Conservation (phyloP, 1,140 invertebrate genomes). For the Phymorhynchus buccinoides region DNA sequence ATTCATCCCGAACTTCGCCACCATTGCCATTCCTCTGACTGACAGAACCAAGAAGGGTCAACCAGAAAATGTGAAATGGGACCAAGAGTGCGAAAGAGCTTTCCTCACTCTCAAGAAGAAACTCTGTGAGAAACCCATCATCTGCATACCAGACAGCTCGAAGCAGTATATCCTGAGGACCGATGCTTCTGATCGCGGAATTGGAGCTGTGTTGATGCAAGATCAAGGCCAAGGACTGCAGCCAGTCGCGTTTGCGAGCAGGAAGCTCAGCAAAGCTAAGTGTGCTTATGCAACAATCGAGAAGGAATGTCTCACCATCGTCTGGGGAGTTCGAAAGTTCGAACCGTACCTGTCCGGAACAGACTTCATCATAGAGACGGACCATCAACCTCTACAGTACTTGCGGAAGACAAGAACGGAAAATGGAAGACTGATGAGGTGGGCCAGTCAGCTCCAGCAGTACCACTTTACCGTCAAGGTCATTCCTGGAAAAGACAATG, state of each 20-base stretch:
- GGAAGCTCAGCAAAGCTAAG: neutral
- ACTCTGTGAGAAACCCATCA: neutral
- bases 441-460: neutral
- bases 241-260: neutral
- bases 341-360: neutral
- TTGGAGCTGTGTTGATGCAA: neutral
- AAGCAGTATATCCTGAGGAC: neutral
- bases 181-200: neutral
- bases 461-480: neutral
- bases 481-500: conserved; percentile 12
- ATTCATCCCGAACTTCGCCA: conserved; percentile 63
- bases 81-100: neutral
- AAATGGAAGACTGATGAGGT: neutral
- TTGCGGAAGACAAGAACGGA: neutral
- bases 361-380: neutral
- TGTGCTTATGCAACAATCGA: neutral
- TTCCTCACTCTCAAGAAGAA: neutral
- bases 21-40: conserved; percentile 47
- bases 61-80: neutral
- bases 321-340: too few relatives aligned
- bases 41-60: neutral
- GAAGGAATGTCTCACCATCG: too few relatives aligned
- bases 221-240: neutral
- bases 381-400: neutral
- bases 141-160: neutral